Evolutionary conservation across 2,113 vertebrate species (phyloP).

Genomic region (Glareola pratincola): DNA sequence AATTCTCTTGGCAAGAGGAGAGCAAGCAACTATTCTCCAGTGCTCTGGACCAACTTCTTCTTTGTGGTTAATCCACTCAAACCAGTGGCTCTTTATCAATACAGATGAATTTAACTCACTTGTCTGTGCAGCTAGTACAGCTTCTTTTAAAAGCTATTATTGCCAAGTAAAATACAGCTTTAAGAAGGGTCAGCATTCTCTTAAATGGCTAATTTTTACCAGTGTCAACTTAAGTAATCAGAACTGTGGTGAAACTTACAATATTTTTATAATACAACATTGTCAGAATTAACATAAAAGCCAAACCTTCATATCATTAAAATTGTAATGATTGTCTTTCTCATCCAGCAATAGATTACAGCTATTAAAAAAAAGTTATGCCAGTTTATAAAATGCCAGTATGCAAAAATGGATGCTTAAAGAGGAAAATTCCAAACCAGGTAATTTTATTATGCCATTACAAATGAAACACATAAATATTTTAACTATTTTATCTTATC

Average conservation of each 20-base stretch:
- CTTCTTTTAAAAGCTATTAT: neutral
- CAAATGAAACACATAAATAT: neutral
- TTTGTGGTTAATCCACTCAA: neutral
- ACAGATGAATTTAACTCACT: neutral
- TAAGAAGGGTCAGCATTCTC: neutral
- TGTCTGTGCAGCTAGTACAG: neutral
- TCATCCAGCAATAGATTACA: neutral
- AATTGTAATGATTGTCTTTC: neutral
- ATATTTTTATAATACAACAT: neutral
- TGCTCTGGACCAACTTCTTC: neutral
- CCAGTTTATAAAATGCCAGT: neutral
- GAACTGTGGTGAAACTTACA: neutral
- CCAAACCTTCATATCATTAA: neutral
- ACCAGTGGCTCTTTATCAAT: neutral
- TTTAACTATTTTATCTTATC: neutral
- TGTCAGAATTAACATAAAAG: neutral
- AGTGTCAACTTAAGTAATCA: neutral
- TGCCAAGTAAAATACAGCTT: neutral
- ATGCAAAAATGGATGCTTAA: neutral
- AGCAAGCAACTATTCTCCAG: neutral
- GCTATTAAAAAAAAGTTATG: neutral
- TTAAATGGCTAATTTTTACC: neutral
- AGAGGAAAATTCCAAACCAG: neutral
- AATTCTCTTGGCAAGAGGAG: neutral
- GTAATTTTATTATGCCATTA: neutral